phyloP scores from a whole-genome alignment of 2,797 vertebrate species.

The Holocentrus rufus region DNA sequence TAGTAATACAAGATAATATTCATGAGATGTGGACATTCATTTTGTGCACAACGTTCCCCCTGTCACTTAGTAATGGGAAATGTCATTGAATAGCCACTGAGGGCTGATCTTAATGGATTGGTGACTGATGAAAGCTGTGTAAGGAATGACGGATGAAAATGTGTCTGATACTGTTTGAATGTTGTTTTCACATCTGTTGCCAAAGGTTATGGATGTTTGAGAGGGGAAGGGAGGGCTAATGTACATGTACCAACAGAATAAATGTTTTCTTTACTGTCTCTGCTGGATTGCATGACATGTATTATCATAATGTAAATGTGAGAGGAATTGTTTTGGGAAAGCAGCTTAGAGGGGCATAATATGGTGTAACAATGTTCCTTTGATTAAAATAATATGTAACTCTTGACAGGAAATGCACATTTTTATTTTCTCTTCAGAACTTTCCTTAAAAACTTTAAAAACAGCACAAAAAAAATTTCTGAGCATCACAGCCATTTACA shows the following conservation, averaged over 20 bases:
- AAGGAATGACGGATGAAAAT: slow-evolving; percentile 23
- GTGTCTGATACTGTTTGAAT: slow-evolving; percentile 6
- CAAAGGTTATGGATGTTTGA: slow-evolving; percentile 5
- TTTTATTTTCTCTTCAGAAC: slow-evolving; percentile 20
- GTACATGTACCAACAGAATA: neutral
- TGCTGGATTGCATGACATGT: neutral
- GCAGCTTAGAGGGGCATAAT: too few species aligned
- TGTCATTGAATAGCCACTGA: slow-evolving; percentile 12
- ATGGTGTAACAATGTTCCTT: too few species aligned
- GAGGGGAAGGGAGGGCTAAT: neutral
- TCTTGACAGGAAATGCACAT: neutral
- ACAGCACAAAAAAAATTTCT: slow-evolving; percentile 19
- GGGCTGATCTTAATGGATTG: slow-evolving; percentile 22
- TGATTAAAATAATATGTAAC: neutral
- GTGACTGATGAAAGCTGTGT: slow-evolving; percentile 37
- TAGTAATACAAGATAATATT: slow-evolving; percentile 50
- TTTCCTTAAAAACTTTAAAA: neutral
- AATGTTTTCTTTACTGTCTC: slow-evolving; percentile 6
- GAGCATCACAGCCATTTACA: slow-evolving; percentile 36
- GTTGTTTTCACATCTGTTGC: slow-evolving; percentile 5
- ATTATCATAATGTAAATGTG: neutral
- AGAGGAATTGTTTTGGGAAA: too few species aligned
- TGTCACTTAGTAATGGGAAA: slow-evolving; percentile 39
- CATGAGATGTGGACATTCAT: slow-evolving; percentile 44
- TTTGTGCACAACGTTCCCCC: slow-evolving; percentile 27